Evolutionary conservation across 2,797 vertebrate species (phyloP), one percentile per base, ranked within the genome.

Genomic region (Linurgus olivaceus): DNA sequence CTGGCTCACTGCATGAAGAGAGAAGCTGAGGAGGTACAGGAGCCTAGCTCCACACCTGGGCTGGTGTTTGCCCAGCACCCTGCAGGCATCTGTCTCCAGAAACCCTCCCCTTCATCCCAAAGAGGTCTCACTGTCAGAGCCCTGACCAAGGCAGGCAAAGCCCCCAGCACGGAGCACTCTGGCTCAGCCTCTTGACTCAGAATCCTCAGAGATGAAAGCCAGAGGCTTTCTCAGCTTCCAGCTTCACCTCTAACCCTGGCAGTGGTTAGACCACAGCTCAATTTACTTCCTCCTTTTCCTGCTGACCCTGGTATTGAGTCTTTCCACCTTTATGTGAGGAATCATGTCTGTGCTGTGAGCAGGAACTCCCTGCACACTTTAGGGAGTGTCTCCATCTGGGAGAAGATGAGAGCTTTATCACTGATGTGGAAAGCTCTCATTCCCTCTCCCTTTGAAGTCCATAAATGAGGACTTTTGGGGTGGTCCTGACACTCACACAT

Each of bases 11-110:
- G 99, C 66, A 98, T 98, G 97, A 98, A 97, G 78, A 98, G 97
- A 94, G 98, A 98, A 40, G 94, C 97, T 24, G 98, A 98, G 38
- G 98, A 99, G 98, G 99, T 99, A 96, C 2, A n/a, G 67, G 65
- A 13, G 14, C 63, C 67, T 17, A 5, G 63, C 18, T 35, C 10
- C 44, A 12, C 4, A 17, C 3, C 1, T 44, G 59, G 50, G 23
- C 4, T 19, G 44, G 16, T 11, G 57, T 33, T 88, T 74, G 59
- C 24, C 33, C 51, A 62, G 73, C n/a, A 42, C 1, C 6, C 16
- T 73, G n/a, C 10, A 54, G 51, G 23, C 29, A 2, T 9, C n/a
- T 17, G 6, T 23, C 13, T 75, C 31, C 44, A 73, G 42, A 40
- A 88, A 58, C 17, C 24, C 31, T 52, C 16, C 47, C 19, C 20